Conservation (phyloP, 2,888 invertebrate species). For the Noctua pronuba region DNA sequence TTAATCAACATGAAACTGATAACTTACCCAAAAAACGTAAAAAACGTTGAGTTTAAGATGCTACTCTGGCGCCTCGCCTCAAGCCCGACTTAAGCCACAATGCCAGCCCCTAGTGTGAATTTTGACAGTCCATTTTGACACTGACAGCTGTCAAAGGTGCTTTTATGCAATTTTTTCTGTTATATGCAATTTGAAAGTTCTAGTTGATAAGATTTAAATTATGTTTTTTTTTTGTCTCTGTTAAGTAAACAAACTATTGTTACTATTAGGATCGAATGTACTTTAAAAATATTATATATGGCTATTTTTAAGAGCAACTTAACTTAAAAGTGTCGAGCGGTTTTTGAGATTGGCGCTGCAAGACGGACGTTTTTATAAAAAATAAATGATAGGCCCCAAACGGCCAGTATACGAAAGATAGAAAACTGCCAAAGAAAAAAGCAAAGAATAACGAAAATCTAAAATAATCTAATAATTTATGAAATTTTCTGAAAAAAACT, state of each 20-base stretch:
- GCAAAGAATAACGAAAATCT: conserved; percentile 70
- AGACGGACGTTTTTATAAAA: conserved; percentile 41
- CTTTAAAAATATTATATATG: conserved; percentile 59
- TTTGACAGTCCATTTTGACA: conserved; percentile 55
- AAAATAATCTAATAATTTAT: conserved; percentile 56
- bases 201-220: conserved; percentile 60
- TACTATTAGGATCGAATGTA: conserved; percentile 58
- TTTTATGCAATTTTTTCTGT: conserved; percentile 60
- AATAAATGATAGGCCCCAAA: conserved; percentile 52
- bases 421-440: conserved; percentile 78
- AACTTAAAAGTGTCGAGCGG: conserved; percentile 44
- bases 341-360: conserved; percentile 53
- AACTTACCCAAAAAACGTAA: background rate
- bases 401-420: conserved; percentile 72
- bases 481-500: conserved; percentile 18
- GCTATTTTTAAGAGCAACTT: conserved; percentile 58
- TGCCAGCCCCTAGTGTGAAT: conserved; percentile 25
- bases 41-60: background rate
- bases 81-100: background rate
- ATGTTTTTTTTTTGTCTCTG: conserved; percentile 55
- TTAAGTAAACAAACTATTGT: conserved; percentile 63
- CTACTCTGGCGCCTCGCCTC: background rate
- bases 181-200: conserved; percentile 59
- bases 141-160: conserved; percentile 60
- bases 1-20: background rate